Conservation (phyloP, 2,797 vertebrate species). For the Arrhamphus sclerolepis region DNA sequence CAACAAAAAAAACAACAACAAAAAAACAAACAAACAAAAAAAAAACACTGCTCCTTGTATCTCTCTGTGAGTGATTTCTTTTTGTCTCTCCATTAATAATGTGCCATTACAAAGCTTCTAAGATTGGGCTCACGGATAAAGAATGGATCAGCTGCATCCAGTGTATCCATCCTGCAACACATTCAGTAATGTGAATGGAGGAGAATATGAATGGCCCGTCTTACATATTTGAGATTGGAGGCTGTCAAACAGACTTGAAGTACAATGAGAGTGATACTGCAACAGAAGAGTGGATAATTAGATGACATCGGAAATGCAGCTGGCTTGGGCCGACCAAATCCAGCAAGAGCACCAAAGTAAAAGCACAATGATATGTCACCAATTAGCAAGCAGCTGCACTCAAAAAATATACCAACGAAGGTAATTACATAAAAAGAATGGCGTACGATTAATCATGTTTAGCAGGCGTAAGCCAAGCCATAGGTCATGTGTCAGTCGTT, state of each 20-base stretch:
- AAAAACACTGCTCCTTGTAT: conserved; percentile 14
- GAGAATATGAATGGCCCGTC: background rate
- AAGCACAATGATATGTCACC: background rate
- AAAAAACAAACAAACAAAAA: too few species aligned
- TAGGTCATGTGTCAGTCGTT: background rate
- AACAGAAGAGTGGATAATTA: conserved; percentile 11
- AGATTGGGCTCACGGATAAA: conserved; percentile 8
- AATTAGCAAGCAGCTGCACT: conserved; percentile 1
- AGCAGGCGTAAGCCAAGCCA: background rate
- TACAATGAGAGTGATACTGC: background rate
- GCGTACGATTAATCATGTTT: background rate
- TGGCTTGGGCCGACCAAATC: conserved; percentile 1
- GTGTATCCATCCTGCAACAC: conserved; percentile 14
- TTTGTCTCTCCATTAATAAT: conserved; percentile 20
- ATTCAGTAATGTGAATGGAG: conserved; percentile 4
- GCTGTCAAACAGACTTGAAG: conserved; percentile 1
- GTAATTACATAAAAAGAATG: conserved; percentile 1
- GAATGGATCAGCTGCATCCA: conserved; percentile 16
- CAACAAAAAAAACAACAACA: too few species aligned
- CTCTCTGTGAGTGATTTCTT: conserved; percentile 13
- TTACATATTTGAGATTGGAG: conserved; percentile 4
- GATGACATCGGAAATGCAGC: background rate
- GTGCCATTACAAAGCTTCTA: conserved; percentile 18
- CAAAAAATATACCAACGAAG: background rate
- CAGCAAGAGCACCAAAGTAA: background rate